Base-by-base conservation (phyloP, 2,797 vertebrate genomes). In the Halcyon smyrnensis region DNA sequence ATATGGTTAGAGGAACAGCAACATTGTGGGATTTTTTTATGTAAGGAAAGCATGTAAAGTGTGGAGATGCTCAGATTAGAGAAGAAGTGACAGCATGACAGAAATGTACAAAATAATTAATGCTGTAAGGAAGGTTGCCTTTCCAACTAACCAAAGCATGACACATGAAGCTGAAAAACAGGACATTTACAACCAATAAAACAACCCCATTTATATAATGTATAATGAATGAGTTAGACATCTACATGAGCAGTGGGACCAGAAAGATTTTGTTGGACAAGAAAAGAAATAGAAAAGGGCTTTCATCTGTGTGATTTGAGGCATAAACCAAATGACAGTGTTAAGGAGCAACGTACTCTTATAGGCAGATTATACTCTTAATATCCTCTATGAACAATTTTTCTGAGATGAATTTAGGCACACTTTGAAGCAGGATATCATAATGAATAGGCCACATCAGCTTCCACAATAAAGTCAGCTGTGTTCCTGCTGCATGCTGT, bases 181-280 rank as follows among this genome's bases (percentile, higher is more conserved):
- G 87, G 75, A 46, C 27, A 65, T 81, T 92, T 94, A 77, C 43
- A 94, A 84, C 27, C 41, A 83, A 46, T 92, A 83, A 95, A 96
- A 39, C 24, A 74, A 60, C 20, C 10, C 8, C 8, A 43, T 85
- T 93, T 84, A 67, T 82, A 18, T 82, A 48, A 60, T 15, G 11
- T 48, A 53, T 77, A 60, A 75, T 37, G 25, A 3, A 7, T 46
- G 25, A 96, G 9, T 57, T 87, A 83, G 60, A 74, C 21, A 43
- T 28, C 39, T 71, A 20, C 21, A 45, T 34, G 27, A 91, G 25
- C 32, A 81, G 57, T 30, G 24, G 32, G 11, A 82, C 48, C 4
- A 7, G n/a, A 43, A 67, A 63, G 12, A 57, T 63, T 76, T 70
- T 59, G 9, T 25, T 63, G 43, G 24, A 78, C 28, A 85, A 70